Evolutionary conservation across 23 tunicate genomes (phyloP).

Genomic region (Styela plicata): DNA sequence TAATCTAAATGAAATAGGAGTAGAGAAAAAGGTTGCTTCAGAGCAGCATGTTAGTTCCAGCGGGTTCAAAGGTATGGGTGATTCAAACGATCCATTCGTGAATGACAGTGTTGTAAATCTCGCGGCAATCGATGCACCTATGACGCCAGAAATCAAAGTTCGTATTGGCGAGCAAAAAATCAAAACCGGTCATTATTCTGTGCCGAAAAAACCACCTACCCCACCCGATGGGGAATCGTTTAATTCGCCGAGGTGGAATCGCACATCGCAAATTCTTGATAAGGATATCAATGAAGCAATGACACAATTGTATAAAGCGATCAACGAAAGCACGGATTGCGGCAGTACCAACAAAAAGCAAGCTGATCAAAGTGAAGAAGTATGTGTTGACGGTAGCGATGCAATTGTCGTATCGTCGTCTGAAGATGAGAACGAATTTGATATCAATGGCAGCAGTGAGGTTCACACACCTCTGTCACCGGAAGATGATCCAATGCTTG

Average conservation of each 20-base stretch:
- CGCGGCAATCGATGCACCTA: neutral
- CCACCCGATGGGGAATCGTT: slow-evolving; percentile 30
- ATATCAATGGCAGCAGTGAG: neutral
- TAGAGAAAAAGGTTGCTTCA: neutral
- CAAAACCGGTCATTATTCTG: slow-evolving; percentile 75
- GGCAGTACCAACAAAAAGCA: slow-evolving; percentile 2
- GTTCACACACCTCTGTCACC: neutral
- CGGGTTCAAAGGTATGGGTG: neutral
- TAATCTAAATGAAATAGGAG: neutral
- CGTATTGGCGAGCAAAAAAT: slow-evolving; percentile 54
- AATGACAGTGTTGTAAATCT: slow-evolving; percentile 32
- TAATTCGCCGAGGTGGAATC: slow-evolving; percentile 6
- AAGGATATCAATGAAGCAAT: slow-evolving; percentile 65
- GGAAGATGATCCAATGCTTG: slow-evolving; percentile 26
- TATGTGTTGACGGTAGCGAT: slow-evolving; percentile 6
- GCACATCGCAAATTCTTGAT: slow-evolving; percentile 13
- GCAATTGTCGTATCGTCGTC: slow-evolving; percentile 8
- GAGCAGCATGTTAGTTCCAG: slow-evolving; percentile 1
- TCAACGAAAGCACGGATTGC: neutral
- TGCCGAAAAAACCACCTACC: slow-evolving; percentile 70
- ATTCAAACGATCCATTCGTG: slow-evolving; percentile 20
- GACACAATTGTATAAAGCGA: slow-evolving; percentile 47
- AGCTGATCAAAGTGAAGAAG: neutral
- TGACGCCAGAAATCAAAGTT: slow-evolving; percentile 24
- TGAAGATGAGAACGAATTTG: neutral